Evolutionary conservation across 1,140 invertebrate species (phyloP), one percentile per base, ranked within the genome.

Genomic region (Lasaia peninsularis): DNA sequence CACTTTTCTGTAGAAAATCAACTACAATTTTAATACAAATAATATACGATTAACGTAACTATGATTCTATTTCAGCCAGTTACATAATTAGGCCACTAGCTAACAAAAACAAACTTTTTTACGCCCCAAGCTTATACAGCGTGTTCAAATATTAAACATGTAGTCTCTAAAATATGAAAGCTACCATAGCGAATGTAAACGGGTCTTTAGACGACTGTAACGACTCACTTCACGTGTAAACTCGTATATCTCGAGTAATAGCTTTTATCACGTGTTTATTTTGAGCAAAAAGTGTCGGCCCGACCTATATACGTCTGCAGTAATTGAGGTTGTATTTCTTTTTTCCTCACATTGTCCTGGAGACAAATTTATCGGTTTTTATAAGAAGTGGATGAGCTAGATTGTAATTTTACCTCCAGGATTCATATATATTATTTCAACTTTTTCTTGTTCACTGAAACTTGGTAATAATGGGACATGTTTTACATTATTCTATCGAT

Each of bases 251-350:
- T 44, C 40, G 40, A 44, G 40, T 44, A 44, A 44, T 44, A 44
- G 40, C 40, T 44, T 44, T 44, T 44, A 44, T 44, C 40, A 44
- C 40, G 40, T 44, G 40, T 44, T 44, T 44, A 44, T 44, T 44
- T 44, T 44, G 18, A 44, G 40, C 40, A 44, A 44, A 44, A 44
- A 44, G 40, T 44, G 40, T 44, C 20, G 9, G 40, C 40, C 16
- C 40, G 40, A 48, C 40, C 40, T 48, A 48, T 20, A 48, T 48
- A 48, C 37, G 37, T 44, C 16, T 44, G 16, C 16, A 20, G 37
- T 44, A 44, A 44, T 44, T 44, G 37, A 44, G 37, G 37, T 18
- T 44, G 18, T 44, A 44, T 44, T 44, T 44, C 37, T 20, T 44
- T 44, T 44, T 44, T 18, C 16, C 37, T 44, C 18, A 44, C 37